Base-by-base conservation (phyloP, 2,113 vertebrate species). In the Caranx ignobilis region DNA sequence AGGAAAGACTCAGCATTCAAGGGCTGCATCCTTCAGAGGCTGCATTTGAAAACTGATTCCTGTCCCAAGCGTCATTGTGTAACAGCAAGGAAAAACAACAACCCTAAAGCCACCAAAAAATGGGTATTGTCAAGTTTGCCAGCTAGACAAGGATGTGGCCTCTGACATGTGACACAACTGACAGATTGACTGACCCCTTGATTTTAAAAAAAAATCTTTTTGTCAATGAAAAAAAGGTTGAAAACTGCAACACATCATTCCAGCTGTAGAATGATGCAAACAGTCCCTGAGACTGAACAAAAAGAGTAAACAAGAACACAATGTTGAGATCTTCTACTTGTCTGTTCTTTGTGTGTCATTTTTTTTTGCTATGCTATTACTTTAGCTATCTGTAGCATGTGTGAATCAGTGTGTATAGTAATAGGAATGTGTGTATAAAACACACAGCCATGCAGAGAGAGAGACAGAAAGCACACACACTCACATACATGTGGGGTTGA, bases 331-430 rank as follows among this genome's bases (percentile, higher is more conserved):
- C 19, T 34, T 26, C 26, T n/a, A 55, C 47, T 43, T 82, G 6
- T 57, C 8, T 71, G 32, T 35, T 82, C 41, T 56, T 35, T 78
- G 21, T 79, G 18, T 65, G 71, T 45, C 3, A n/a, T 50, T 57
- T 55, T 50, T 57, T 55, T 56, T 21, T 75, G 65, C 60, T 74
- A 11, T 76, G 68, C 41, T 74, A 9, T 62, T 71, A 19, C 48
- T 39, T 31, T 47, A 35, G 43, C 65, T 79, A 69, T 60, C 10
- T 75, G 52, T 45, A 55, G 50, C 77, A 37, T 47, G 16, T 6
- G 12, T 1, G 43, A 12, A 12, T 52, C 31, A 45, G 37, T 66
- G 62, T 74, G 57, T 71, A 8, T 21, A 32, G 26, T 11, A 47
- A 35, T 13, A 78, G 8, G 45, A 11, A 16, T 61, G 37, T 81